Conservation (phyloP, 2,888 invertebrate species). For the Drosophila birchii region DNA sequence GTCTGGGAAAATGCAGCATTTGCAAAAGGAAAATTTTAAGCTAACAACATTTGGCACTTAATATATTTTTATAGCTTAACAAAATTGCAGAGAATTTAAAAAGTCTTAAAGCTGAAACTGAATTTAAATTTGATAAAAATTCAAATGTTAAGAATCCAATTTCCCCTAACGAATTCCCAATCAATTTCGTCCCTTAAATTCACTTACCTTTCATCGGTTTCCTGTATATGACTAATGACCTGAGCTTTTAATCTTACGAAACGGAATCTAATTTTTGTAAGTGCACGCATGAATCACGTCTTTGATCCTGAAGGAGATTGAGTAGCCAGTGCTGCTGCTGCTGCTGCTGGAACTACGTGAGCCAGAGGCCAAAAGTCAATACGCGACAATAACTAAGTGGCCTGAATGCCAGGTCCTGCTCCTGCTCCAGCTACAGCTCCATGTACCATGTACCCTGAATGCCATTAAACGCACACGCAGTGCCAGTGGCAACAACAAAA, state of each 20-base stretch:
- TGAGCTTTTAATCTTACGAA: slow-evolving; percentile 4
- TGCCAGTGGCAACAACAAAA: slow-evolving; percentile 7
- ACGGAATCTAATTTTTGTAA: slow-evolving; percentile 12
- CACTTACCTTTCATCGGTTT: background rate
- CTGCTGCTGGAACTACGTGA: slow-evolving; percentile 53
- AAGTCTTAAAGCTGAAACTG: background rate
- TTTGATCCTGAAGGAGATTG: slow-evolving; percentile 37
- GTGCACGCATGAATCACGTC: slow-evolving; percentile 64
- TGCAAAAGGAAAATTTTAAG: slow-evolving; percentile 24
- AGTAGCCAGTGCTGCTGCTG: slow-evolving; percentile 47
- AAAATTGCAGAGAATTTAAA: no score
- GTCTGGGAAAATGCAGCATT: slow-evolving; percentile 56
- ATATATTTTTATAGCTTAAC: background rate
- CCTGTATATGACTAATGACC: slow-evolving; percentile 4
- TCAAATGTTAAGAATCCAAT: no score
- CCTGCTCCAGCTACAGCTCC: background rate
- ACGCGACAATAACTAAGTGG: slow-evolving; percentile 57
- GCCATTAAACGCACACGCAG: slow-evolving; percentile 64
- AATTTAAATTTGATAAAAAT: background rate
- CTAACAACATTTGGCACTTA: background rate
- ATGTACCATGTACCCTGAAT: slow-evolving; percentile 5
- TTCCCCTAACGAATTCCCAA: no score
- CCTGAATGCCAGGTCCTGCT: slow-evolving; percentile 9
- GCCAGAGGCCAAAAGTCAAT: slow-evolving; percentile 61
- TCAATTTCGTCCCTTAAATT: background rate